Evolutionary conservation across 1,140 invertebrate species (phyloP), one percentile per base, ranked within the genome.

Genomic region (Pygmarrhopalites habei): DNA sequence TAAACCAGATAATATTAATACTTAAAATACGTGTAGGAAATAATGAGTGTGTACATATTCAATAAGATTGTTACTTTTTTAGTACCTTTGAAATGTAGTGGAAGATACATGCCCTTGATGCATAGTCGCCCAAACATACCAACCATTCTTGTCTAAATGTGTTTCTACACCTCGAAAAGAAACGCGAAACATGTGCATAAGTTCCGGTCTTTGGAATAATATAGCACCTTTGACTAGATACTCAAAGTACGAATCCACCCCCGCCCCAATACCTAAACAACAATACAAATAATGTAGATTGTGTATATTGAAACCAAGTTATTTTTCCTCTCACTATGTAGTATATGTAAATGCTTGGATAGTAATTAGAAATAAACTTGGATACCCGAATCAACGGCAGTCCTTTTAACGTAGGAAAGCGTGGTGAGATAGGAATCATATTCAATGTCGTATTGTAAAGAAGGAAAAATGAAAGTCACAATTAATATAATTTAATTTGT

Each of bases 161-260:
- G 92, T 90, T 62, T 84, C 79, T 44, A 98, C 94, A 0, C 89
- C 81, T 39, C 80, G 76, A 60, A 86, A 83, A 10, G 87, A 88
- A 72, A 91, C 89, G 68, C 86, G 81, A 71, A 98, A 98, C 82
- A 96, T 92, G 23, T 88, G 84, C 78, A 96, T 85, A 28, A 99
- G 76, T 73, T 93, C 85, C 1, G 95, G 93, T 64, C 86, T 52
- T 64, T 82, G 78, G 64, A 86, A 80, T 66, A 86, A 75, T 19
- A 82, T 74, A 7, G 90, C 85, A 2, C 92, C 95, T 83, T 99
- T 99, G 0, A 95, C 94, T 57, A 99, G 79, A 77, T 99, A 99
- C 78, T 99, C 97, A 80, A 93, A 98, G 74, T 95, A 98, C 0
- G 96, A 99, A 77, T 99, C 97, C 12, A 99, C 89, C 15, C 95